Conservation (phyloP, 1,140 invertebrate species). For the Bradynema listronoti region DNA sequence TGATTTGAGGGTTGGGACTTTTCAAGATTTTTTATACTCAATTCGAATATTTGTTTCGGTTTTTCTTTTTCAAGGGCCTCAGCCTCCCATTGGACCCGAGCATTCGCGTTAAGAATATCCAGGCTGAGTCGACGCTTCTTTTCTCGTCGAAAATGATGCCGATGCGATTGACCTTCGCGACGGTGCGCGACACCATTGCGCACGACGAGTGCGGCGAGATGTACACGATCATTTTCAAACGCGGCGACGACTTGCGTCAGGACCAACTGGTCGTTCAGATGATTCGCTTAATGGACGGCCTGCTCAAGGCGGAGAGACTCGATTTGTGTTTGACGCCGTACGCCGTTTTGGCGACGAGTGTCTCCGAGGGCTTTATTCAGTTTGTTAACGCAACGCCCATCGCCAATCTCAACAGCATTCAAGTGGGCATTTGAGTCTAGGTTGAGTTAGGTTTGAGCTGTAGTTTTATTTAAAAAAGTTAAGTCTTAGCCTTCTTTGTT, state of each 20-base stretch:
- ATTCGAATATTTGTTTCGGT: neutral
- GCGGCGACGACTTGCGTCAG: constrained; percentile 87
- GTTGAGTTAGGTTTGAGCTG: too few species aligned
- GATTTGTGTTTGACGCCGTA: constrained; percentile 92
- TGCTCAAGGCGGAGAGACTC: constrained; percentile 82
- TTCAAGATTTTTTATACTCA: neutral
- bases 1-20: constrained; percentile 71
- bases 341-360: constrained; percentile 82
- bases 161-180: constrained; percentile 84
- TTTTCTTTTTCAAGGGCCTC: constrained; percentile 26
- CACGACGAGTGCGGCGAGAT: constrained; percentile 40
- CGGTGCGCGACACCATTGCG: constrained; percentile 55
- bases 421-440: constrained; percentile 33
- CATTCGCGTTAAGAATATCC: constrained; percentile 78
- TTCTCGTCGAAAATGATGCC: constrained; percentile 98
- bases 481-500: too few species aligned
- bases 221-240: constrained; percentile 85
- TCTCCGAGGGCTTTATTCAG: constrained; percentile 86
- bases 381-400: constrained; percentile 75
- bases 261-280: constrained; percentile 93
- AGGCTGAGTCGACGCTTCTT: constrained; percentile 75
- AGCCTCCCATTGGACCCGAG: constrained; percentile 29
- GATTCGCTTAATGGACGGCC: constrained; percentile 89
- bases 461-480: too few species aligned
- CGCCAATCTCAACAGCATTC: constrained; percentile 45